Percentiles rank a stretch among this genome's conserved stretches.
Evolutionary conservation across 2,888 invertebrate genomes (phyloP).

Genomic region (Syrphus vitripennis): DNA sequence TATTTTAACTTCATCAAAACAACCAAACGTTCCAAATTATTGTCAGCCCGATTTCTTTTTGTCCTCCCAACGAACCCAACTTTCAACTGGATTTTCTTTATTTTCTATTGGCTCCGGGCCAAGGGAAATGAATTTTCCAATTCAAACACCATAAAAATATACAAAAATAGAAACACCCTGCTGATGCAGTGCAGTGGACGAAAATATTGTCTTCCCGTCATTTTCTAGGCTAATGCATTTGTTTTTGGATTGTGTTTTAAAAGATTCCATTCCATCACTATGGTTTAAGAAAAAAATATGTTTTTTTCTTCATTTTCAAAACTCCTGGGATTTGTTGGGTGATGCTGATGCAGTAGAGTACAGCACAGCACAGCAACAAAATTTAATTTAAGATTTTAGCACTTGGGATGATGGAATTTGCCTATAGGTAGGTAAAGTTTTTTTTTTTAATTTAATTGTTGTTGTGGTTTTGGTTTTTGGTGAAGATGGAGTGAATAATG

Average conservation of each 20-base stretch:
- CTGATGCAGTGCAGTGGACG: conserved; percentile 14
- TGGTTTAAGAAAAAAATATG: neutral
- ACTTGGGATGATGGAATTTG: conserved; percentile 21
- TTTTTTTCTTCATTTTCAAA: neutral
- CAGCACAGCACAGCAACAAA: neutral
- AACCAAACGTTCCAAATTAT: neutral
- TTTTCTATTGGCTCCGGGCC: conserved; percentile 46
- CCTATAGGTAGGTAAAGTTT: neutral
- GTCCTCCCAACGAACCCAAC: neutral
- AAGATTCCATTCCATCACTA: conserved; percentile 30
- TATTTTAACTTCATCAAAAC: neutral
- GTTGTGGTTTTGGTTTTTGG: neutral
- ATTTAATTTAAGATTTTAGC: conserved; percentile 50
- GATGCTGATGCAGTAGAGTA: no score
- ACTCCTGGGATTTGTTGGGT: neutral
- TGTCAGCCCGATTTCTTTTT: neutral
- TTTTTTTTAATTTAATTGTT: no score
- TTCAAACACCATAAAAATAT: conserved; percentile 29
- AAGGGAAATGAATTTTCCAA: conserved; percentile 54
- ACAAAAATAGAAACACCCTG: conserved; percentile 56
- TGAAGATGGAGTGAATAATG: conserved; percentile 22
- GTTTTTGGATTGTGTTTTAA: conserved; percentile 19
- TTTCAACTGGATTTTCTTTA: conserved; percentile 12
- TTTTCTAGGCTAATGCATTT: conserved; percentile 55
- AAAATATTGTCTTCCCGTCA: conserved; percentile 41